Conservation (phyloP, 2,797 vertebrate species). For the Erpetoichthys calabaricus region DNA sequence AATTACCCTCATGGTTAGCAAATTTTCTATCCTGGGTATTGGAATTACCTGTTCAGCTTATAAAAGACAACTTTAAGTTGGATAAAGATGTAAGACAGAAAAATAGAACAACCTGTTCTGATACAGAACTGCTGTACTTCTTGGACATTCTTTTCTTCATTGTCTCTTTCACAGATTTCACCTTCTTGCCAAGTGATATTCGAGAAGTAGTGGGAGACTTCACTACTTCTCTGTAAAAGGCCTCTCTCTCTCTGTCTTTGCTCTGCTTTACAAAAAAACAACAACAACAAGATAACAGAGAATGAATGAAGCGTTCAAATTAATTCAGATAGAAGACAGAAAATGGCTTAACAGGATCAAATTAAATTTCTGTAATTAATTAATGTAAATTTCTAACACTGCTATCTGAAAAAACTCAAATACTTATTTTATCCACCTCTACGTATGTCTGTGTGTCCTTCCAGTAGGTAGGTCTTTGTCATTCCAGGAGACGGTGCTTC, state of each 20-base stretch:
- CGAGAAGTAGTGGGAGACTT: constrained; percentile 86
- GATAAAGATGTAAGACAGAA: not conserved
- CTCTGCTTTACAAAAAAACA: constrained; percentile 39
- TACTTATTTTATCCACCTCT: too few relatives aligned
- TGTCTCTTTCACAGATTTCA: constrained; percentile 95
- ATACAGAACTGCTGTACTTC: constrained; percentile 81
- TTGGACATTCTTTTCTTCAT: constrained; percentile 98
- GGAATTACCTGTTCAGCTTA: too few relatives aligned
- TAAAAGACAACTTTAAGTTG: not conserved
- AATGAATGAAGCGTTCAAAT: constrained; percentile 3
- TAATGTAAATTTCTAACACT: too few relatives aligned
- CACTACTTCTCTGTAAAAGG: constrained; percentile 81
- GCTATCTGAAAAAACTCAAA: too few relatives aligned
- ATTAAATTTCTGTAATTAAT: too few relatives aligned
- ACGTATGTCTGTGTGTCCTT: too few relatives aligned
- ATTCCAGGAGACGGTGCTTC: too few relatives aligned
- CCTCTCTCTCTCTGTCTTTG: constrained; percentile 83
- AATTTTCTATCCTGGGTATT: too few relatives aligned
- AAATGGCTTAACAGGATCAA: not conserved
- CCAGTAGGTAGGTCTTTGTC: too few relatives aligned
- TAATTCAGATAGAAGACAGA: constrained; percentile 8
- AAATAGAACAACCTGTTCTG: constrained; percentile 68
- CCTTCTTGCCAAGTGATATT: constrained; percentile 94
- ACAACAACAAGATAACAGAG: not conserved
- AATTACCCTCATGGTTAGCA: too few relatives aligned